A percentile compares a stretch with the other conserved stretches of the same genome.
These are phyloP conservation scores for Vicugna pacos DNA, from an alignment of 2,113 vertebrate genomes.

Conservation along the genomic window DNA sequence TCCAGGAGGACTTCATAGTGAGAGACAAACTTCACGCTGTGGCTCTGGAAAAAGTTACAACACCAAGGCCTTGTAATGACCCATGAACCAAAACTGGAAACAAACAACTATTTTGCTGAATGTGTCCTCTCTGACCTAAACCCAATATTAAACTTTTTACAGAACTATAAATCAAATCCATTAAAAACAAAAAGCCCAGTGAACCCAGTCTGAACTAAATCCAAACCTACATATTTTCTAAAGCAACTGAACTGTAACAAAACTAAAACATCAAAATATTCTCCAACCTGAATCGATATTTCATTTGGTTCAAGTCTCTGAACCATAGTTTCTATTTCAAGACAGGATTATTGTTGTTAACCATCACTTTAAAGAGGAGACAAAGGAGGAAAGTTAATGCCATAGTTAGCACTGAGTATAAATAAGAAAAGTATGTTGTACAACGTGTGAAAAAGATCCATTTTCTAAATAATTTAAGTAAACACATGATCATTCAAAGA, in stretches of 20 bases:
- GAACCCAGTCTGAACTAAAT: constrained; percentile 77
- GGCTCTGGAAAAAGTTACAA: constrained; percentile 47
- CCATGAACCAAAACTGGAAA: constrained; percentile 66
- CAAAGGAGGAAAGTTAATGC: not conserved
- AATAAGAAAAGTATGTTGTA: not conserved
- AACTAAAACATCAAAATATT: constrained; percentile 83
- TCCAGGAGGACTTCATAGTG: not conserved
- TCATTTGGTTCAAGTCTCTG: constrained; percentile 78
- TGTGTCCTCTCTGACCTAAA: constrained; percentile 73
- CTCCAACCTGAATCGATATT: constrained; percentile 77
- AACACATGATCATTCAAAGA: not conserved
- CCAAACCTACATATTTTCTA: constrained; percentile 80
- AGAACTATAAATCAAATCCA: constrained; percentile 82
- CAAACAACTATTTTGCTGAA: constrained; percentile 79
- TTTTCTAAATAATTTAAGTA: constrained; percentile 37
- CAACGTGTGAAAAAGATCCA: not conserved
- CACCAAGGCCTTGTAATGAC: constrained; percentile 60
- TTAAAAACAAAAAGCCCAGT: constrained; percentile 78
- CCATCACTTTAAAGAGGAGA: constrained; percentile 62
- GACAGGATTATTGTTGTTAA: constrained; percentile 65
- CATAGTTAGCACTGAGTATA: not conserved
- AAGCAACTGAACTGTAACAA: constrained; percentile 81
- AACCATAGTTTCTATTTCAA: constrained; percentile 72
- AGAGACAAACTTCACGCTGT: not conserved
- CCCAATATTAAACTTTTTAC: constrained; percentile 79